Conservation (phyloP, 2,888 invertebrate species). For the Tyria jacobaeae region DNA sequence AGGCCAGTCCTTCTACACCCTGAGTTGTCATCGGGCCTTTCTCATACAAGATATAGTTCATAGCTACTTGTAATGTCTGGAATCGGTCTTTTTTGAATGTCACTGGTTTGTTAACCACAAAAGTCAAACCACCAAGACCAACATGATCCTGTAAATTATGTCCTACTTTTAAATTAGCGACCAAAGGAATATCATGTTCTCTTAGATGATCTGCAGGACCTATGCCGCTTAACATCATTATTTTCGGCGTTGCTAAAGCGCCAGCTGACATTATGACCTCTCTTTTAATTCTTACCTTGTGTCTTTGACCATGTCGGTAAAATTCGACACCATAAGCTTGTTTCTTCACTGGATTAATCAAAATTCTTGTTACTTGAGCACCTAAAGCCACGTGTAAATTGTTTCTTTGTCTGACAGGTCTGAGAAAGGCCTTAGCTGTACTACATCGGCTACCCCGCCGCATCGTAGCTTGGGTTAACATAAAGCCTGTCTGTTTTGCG, state of each 20-base stretch:
- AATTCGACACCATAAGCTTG: conserved; percentile 93
- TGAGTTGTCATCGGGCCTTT: conserved; percentile 94
- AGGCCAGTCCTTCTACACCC: conserved; percentile 95
- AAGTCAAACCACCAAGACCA: conserved; percentile 94
- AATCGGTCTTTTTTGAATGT: conserved; percentile 92
- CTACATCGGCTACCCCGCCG: conserved; percentile 94
- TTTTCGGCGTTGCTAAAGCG: conserved; percentile 94
- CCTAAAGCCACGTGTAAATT: conserved; percentile 93
- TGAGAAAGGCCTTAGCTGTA: conserved; percentile 94
- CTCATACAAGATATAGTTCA: conserved; percentile 93
- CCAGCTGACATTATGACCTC: conserved; percentile 96
- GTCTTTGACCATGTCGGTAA: conserved; percentile 88
- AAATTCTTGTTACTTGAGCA: conserved; percentile 91
- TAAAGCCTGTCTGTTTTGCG: conserved; percentile 93
- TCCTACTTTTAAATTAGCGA: conserved; percentile 92
- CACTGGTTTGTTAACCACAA: conserved; percentile 92
- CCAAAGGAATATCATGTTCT: conserved; percentile 90
- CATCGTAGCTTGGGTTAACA: conserved; percentile 94
- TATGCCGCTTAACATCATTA: conserved; percentile 96
- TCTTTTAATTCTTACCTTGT: conserved; percentile 90
- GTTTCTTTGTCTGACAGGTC: conserved; percentile 91
- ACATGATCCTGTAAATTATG: conserved; percentile 96
- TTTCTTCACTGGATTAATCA: conserved; percentile 89
- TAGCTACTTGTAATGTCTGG: conserved; percentile 91
- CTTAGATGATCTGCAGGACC: conserved; percentile 92